A percentile compares a stretch with the other conserved stretches of the same genome.
These are phyloP conservation scores for Oedothorax gibbosus DNA, from an alignment of 1,140 invertebrate species.

Conservation along the genomic window DNA sequence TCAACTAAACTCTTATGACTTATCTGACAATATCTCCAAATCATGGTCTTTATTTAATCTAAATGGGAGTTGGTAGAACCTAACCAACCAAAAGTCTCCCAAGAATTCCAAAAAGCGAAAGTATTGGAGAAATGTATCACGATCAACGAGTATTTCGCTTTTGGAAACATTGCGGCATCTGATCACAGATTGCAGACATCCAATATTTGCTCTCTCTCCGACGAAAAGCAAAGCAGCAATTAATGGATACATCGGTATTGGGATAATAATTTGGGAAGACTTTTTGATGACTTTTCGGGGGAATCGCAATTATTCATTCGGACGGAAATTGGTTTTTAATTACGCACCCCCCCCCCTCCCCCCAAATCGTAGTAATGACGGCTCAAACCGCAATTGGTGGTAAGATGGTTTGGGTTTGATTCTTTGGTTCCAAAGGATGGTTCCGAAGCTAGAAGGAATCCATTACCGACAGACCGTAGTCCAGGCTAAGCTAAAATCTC, in stretches of 20 bases:
- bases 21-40: too few species aligned
- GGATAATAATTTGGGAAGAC: slow-evolving; percentile 54
- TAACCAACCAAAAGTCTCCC: not conserved
- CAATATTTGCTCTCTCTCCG: not conserved
- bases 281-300: slow-evolving; percentile 48
- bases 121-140: not conserved
- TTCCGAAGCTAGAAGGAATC: too few species aligned
- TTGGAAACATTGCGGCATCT: not conserved
- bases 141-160: not conserved
- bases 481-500: too few species aligned
- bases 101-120: not conserved
- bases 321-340: slow-evolving; percentile 54
- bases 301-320: slow-evolving; percentile 45
- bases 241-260: slow-evolving; percentile 45
- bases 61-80: not conserved
- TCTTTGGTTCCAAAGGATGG: too few species aligned
- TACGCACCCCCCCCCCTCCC: not conserved
- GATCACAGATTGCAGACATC: not conserved
- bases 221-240: slow-evolving; percentile 12
- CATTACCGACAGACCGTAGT: too few species aligned
- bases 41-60: too few species aligned
- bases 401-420: too few species aligned
- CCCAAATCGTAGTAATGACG: not conserved
- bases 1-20: too few species aligned
- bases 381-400: not conserved